Evolutionary conservation across 2,113 vertebrate species (phyloP).

Genomic region (Phylloscopus trochiloides): DNA sequence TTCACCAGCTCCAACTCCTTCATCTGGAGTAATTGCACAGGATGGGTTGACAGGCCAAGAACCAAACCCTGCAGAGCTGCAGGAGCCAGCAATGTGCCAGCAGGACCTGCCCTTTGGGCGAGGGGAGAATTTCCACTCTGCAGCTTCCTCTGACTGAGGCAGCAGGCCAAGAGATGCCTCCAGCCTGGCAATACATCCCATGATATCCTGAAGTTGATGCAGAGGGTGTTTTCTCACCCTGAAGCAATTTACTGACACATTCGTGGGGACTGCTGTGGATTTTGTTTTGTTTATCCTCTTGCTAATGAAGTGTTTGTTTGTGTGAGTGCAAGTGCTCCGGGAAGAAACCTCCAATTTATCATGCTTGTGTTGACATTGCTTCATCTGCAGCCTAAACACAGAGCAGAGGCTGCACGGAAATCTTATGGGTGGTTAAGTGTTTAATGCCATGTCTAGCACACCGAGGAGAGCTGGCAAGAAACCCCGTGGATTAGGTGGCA

Average conservation of each 20-base stretch:
- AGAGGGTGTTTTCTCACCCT: neutral
- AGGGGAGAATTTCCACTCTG: neutral
- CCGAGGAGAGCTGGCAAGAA: neutral
- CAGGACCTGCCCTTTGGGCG: neutral
- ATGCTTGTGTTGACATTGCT: neutral
- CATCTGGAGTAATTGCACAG: neutral
- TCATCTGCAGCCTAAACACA: conserved; percentile 13
- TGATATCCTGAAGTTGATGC: neutral
- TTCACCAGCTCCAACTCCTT: neutral
- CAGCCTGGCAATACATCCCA: neutral
- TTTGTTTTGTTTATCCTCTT: conserved; percentile 13
- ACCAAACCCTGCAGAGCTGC: neutral
- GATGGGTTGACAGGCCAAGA: neutral
- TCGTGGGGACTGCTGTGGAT: neutral
- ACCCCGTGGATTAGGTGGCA: neutral
- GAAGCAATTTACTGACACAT: neutral
- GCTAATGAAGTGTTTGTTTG: conserved; percentile 38
- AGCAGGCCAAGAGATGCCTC: neutral
- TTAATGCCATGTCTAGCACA: neutral
- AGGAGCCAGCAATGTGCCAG: neutral
- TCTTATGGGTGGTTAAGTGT: neutral
- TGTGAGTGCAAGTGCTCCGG: neutral
- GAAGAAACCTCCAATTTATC: conserved; percentile 46
- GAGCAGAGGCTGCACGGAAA: neutral
- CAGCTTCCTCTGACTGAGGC: neutral